These are phyloP conservation scores for Parauchenoglanis ngamensis DNA, from an alignment of 2,797 vertebrate genomes.

Conservation along the genomic window DNA sequence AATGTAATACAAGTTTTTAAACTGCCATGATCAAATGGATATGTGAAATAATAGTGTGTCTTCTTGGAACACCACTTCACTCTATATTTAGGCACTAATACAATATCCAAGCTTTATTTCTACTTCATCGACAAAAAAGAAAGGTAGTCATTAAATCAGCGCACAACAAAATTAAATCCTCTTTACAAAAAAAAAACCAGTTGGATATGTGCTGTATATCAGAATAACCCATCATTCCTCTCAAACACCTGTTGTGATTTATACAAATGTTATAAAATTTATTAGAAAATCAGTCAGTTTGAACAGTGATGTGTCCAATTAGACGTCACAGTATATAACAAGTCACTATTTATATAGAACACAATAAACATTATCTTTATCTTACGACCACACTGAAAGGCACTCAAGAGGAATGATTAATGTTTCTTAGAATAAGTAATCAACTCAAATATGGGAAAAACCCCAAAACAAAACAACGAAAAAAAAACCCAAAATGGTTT, in stretches of 20 bases:
- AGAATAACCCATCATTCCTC: constrained; percentile 72
- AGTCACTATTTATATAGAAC: constrained; percentile 17
- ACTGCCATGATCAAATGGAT: constrained; percentile 12
- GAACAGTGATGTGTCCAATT: constrained; percentile 29
- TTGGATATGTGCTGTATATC: constrained; percentile 54
- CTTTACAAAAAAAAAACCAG: constrained; percentile 74
- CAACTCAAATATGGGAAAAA: constrained; percentile 3
- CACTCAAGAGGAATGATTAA: constrained; percentile 81
- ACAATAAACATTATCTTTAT: constrained; percentile 18
- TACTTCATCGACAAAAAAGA: constrained; percentile 57
- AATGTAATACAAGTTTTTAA: constrained; percentile 7
- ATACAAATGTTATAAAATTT: constrained; percentile 35
- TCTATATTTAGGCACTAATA: constrained; percentile 78
- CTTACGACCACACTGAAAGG: constrained; percentile 64
- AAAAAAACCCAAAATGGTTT: background rate
- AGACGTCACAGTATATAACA: constrained; percentile 45
- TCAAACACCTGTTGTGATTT: constrained; percentile 69
- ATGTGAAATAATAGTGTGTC: constrained; percentile 63
- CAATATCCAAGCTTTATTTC: constrained; percentile 62
- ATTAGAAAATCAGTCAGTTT: constrained; percentile 31
- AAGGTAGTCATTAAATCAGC: constrained; percentile 64
- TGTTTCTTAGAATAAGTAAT: constrained; percentile 44
- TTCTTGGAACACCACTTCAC: constrained; percentile 72
- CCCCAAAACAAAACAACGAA: background rate
- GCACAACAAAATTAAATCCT: constrained; percentile 57